phyloP scores from a whole-genome alignment of 2,797 vertebrate species.

The Austrolebias charrua region DNA sequence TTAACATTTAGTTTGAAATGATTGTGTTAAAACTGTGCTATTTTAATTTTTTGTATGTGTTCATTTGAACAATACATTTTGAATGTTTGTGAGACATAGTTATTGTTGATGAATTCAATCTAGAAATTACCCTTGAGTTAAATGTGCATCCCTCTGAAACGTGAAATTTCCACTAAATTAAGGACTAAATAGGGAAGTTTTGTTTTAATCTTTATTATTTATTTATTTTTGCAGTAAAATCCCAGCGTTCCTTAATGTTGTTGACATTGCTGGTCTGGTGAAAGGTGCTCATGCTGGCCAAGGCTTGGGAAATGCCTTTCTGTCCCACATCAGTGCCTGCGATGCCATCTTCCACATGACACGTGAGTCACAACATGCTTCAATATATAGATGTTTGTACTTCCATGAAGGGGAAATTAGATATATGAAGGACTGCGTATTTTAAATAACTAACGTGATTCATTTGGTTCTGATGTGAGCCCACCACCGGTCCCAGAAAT shows the following conservation, averaged over 20 bases:
- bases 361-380: conserved; percentile 80
- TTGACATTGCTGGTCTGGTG: conserved; percentile 95
- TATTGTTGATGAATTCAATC: neutral
- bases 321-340: conserved; percentile 95
- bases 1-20: too few relatives aligned
- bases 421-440: neutral
- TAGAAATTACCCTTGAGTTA: neutral
- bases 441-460: neutral
- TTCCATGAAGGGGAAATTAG: neutral
- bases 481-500: conserved; percentile 5
- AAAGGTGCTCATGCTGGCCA: conserved; percentile 94
- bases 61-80: neutral
- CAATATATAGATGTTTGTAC: neutral
- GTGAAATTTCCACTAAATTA: neutral
- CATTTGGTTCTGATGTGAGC: neutral
- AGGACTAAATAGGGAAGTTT: neutral
- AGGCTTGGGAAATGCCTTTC: conserved; percentile 94
- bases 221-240: conserved; percentile 85
- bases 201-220: neutral
- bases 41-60: neutral
- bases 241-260: conserved; percentile 93
- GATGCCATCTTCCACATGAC: conserved; percentile 95
- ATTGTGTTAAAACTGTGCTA: neutral
- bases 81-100: neutral
- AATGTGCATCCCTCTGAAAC: neutral